Evolutionary conservation across 1,140 invertebrate species (phyloP).

Genomic region (Brachionus koreanus): DNA sequence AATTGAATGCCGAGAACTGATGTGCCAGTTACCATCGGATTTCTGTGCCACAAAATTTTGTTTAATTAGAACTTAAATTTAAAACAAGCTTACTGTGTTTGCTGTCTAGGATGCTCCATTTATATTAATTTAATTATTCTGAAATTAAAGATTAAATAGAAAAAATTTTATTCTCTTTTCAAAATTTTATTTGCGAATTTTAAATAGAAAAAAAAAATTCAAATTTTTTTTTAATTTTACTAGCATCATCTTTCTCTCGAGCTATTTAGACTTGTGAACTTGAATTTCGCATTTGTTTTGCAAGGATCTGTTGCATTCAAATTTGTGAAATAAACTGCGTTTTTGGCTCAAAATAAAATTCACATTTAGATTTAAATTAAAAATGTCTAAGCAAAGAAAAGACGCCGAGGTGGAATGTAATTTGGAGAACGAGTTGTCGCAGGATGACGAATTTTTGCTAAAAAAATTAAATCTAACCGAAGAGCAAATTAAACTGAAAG

Average conservation of each 20-base stretch:
- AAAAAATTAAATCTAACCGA: neutral
- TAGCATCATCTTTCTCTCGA: neutral
- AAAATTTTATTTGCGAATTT: constrained; percentile 34
- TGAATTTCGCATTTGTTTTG: constrained; percentile 18
- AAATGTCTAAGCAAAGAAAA: neutral
- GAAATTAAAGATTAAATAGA: neutral
- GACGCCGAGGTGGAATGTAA: constrained; percentile 1
- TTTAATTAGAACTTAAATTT: neutral
- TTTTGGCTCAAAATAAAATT: constrained; percentile 34
- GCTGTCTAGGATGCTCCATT: constrained; percentile 16
- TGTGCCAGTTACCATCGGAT: constrained; percentile 80
- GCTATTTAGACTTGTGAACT: neutral
- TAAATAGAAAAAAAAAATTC: neutral
- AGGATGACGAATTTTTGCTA: constrained; percentile 20
- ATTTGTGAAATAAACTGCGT: neutral
- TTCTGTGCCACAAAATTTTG: constrained; percentile 60
- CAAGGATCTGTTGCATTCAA: constrained; percentile 7
- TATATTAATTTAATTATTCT: neutral
- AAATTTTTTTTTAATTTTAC: constrained; percentile 31
- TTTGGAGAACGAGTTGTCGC: constrained; percentile 17
- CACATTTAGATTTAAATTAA: neutral
- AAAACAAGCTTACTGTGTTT: constrained; percentile 5
- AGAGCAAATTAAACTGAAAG: neutral
- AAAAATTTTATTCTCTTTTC: neutral
- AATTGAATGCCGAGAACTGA: constrained; percentile 82